These are phyloP conservation scores for Suricata suricatta DNA, from an alignment of 2,113 vertebrate genomes.

Conservation along the genomic window DNA sequence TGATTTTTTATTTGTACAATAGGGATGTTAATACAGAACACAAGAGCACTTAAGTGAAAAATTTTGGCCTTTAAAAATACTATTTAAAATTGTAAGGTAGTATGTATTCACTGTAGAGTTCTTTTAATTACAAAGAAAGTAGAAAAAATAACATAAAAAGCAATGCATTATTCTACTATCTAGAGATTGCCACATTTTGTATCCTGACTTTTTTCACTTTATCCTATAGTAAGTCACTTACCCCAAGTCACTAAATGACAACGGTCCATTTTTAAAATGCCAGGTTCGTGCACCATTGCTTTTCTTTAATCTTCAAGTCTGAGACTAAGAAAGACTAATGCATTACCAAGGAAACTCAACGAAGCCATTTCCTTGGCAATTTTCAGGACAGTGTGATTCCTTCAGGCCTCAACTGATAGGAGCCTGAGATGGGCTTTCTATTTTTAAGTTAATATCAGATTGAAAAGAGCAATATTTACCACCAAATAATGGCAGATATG, in stretches of 20 bases:
- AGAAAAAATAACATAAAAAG: background rate
- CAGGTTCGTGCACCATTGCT: background rate
- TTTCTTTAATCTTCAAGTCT: background rate
- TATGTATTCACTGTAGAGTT: background rate
- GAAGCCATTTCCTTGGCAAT: background rate
- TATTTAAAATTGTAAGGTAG: background rate
- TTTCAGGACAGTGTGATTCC: background rate
- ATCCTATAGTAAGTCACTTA: background rate
- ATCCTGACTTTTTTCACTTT: background rate
- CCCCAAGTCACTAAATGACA: background rate
- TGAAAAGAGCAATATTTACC: background rate
- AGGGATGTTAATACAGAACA: background rate
- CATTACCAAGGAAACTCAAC: background rate
- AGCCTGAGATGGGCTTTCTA: background rate
- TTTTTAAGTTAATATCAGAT: slow-evolving; percentile 4
- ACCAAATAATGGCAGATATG: background rate
- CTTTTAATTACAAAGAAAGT: background rate
- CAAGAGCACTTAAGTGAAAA: background rate
- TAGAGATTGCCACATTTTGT: background rate
- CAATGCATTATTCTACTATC: background rate
- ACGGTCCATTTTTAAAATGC: background rate
- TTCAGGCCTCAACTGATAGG: background rate
- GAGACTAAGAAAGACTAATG: background rate
- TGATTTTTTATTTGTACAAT: background rate
- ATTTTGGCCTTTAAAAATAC: background rate